Base-by-base conservation (phyloP, 2,888 invertebrate species). In the Oscheius sp. region DNA sequence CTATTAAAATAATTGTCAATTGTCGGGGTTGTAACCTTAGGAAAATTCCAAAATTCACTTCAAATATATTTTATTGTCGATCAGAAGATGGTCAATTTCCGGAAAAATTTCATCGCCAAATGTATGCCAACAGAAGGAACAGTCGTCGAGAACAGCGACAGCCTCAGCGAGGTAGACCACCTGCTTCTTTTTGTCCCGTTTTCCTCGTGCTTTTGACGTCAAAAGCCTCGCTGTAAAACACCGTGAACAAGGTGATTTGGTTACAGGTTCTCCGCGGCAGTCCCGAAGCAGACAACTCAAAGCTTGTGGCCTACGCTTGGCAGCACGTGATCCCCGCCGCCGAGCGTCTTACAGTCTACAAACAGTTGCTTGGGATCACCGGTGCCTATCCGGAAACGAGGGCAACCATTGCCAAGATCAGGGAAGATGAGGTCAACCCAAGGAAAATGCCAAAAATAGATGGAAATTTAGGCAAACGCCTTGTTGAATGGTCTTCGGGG, bases 321-420 rank as follows among this genome's bases (percentile, higher is more conserved):
- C 58, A 46, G 13, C 69, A 69, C 21, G 43, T 46, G 29, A 69
- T 74, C 23, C 74, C 63, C 5, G 69, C 53, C n/a, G 18, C 35
- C 0, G 43, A 63, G 18, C 21, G 73, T 46, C 13, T 68, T 18
- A 72, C 61, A 3, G 66, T 73, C 59, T 76, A 74, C 69, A 74
- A 64, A 46, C 68, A 66, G 21, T 74, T 76, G 25, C 58, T 76
- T 18, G 76, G 76, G 1, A 61, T 76, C 6, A 45, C 61, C 18
- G 61, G 69, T 21, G 55, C 61, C 16, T 70, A 72, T 52, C 45
- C 53, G 29, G 74, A 76, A n/a, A 66, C 74, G 18, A 59, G 70
- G 25, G 72, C 49, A 13, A 72, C 68, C 13, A 45, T 74, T 9
- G 74, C 73, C 13, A 74, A 70, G 46, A 72, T 71, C 41, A 49